Evolutionary conservation across 2,888 invertebrate species (phyloP), one percentile per base, ranked within the genome.

Genomic region (Drosophila mercatorum): DNA sequence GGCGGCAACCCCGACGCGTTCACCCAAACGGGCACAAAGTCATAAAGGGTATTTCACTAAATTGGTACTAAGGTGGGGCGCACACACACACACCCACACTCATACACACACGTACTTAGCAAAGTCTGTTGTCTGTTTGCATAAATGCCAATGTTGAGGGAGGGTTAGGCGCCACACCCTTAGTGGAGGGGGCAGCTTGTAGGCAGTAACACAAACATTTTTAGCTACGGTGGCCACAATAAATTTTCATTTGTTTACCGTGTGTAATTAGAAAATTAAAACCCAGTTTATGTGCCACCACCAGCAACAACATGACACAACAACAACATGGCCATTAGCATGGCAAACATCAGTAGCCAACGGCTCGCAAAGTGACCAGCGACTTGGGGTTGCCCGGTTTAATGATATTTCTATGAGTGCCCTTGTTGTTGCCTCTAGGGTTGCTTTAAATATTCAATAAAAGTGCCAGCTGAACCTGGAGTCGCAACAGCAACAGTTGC

Each of bases 231-330:
- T 61, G 46, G 64, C 73, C 75, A 73, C 88, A 85, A 89, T 89
- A 89, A 89, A 89, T 86, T 88, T 81, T 88, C 88, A 86, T 86
- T 86, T 88, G 88, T 85, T 85, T 88, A 74, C 80, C 70, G 84
- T 89, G 86, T 88, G 89, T 86, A 86, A 86, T 86, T 86, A 86
- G 89, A 86, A 89, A 89, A 86, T 89, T 88, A 89, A 86, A 89
- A 79, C 89, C 88, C 74, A 82, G 88, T 87, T 86, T 88, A 84
- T 88, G 72, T 78, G 63, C 75, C 78, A 79, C 63, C 69, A 67
- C 65, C 66, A 72, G 52, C 62, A 63, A 36, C 55, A 55, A 55
- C 28, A 55, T 61, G 58, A 52, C 53, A 64, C 68, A 64, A 62
- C 68, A 74, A 57, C 72, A 86, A 68, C 68, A 72, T 52, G 43